Percentiles rank a stretch among this genome's conserved stretches.
These are phyloP conservation scores for Sminthurinus signatus DNA, from an alignment of 1,140 invertebrate genomes.

Conservation along the genomic window DNA sequence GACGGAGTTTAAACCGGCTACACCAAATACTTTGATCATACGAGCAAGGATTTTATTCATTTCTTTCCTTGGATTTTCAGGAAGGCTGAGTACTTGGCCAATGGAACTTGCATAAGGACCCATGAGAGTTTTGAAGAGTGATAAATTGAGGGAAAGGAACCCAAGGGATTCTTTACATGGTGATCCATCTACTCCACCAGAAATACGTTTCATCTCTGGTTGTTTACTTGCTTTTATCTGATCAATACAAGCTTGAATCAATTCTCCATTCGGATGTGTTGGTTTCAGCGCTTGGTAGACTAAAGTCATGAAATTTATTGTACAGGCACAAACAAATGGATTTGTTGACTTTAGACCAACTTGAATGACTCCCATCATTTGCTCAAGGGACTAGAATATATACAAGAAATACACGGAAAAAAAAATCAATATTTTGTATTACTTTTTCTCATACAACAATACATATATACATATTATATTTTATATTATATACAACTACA, in stretches of 20 bases:
- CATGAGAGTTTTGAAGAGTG: conserved; percentile 31
- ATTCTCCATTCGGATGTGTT: conserved; percentile 5
- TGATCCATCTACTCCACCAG: conserved; percentile 2
- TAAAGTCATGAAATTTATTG: conserved; percentile 27
- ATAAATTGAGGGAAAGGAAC: conserved; percentile 34
- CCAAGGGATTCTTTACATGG: conserved; percentile 25
- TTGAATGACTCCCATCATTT: conserved; percentile 12
- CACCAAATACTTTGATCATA: conserved; percentile 38
- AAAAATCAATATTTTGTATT: conserved; percentile 1
- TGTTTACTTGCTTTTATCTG: not conserved
- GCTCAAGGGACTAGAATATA: conserved; percentile 5
- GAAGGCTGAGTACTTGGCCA: conserved; percentile 18
- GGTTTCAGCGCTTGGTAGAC: conserved; percentile 21
- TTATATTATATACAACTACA: no score
- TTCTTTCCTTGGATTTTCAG: conserved; percentile 27
- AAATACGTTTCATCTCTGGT: not conserved
- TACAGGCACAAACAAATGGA: conserved; percentile 24
- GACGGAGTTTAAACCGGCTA: conserved; percentile 34
- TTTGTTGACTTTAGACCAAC: conserved; percentile 18
- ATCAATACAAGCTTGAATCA: conserved; percentile 20
- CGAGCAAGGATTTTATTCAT: conserved; percentile 32
- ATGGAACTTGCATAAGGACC: conserved; percentile 26
- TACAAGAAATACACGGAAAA: no score
- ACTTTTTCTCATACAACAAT: no score
- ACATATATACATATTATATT: no score